Percentiles rank a stretch among this genome's conserved stretches.
These are phyloP conservation scores for Holocentrus rufus DNA, from an alignment of 2,797 vertebrate species.

Conservation along the genomic window DNA sequence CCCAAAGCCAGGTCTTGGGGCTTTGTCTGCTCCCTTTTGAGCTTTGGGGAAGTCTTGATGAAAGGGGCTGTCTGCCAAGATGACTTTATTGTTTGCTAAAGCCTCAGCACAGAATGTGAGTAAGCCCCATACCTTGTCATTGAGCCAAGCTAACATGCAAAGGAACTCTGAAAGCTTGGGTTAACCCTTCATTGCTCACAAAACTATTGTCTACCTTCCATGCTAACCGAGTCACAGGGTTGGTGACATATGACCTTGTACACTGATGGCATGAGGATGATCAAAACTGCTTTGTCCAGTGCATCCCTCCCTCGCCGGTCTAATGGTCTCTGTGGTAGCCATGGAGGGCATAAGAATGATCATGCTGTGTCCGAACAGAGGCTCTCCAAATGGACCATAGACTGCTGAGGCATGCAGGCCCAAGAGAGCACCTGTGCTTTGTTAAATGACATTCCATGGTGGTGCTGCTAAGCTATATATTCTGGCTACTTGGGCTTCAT, in stretches of 20 bases:
- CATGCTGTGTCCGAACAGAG: constrained; percentile 47
- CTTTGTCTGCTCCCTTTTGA: constrained; percentile 73
- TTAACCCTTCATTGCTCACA: constrained; percentile 56
- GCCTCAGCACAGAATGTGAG: constrained; percentile 67
- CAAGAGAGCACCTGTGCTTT: constrained; percentile 18
- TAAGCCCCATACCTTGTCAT: constrained; percentile 69
- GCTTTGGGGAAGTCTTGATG: constrained; percentile 64
- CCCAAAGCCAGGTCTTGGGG: constrained; percentile 66
- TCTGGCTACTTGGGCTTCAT: constrained; percentile 1
- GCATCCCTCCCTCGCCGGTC: constrained; percentile 50
- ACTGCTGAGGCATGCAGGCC: constrained; percentile 29
- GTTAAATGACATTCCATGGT: constrained; percentile 20
- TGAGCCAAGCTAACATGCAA: constrained; percentile 71
- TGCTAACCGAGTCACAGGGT: constrained; percentile 70
- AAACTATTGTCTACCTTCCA: constrained; percentile 58
- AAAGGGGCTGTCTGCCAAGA: constrained; percentile 71
- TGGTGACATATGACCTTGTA: constrained; percentile 73
- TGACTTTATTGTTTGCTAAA: constrained; percentile 70
- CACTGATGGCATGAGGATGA: constrained; percentile 65
- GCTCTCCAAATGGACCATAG: constrained; percentile 49
- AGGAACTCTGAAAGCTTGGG: constrained; percentile 54
- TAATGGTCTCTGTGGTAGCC: constrained; percentile 53
- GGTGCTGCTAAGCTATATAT: constrained; percentile 1
- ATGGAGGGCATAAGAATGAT: constrained; percentile 24
- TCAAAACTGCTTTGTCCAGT: constrained; percentile 53